Conservation (phyloP, 2,797 vertebrate species). For the Coregonus suidteri region DNA sequence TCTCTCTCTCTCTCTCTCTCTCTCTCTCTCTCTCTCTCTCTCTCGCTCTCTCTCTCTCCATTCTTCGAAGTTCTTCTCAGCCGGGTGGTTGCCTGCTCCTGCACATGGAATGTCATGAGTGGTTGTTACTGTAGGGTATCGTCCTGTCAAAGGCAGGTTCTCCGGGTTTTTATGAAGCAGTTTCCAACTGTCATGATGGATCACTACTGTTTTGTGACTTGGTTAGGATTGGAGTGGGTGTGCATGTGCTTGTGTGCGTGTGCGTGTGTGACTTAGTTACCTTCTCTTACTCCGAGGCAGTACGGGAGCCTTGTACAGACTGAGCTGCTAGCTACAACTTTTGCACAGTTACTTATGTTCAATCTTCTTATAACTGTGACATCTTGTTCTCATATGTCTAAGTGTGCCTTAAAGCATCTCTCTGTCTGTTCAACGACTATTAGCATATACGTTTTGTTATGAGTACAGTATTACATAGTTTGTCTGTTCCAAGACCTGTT, state of each 20-base stretch:
- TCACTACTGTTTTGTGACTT: neutral
- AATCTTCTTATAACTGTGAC: too few relatives aligned
- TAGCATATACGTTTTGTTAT: too few relatives aligned
- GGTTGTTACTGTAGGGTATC: neutral
- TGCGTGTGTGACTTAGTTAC: neutral
- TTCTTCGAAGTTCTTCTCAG: conserved; percentile 23
- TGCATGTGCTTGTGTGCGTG: neutral
- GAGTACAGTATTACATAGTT: too few relatives aligned
- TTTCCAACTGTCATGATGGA: neutral
- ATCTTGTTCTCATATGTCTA: too few relatives aligned
- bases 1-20: neutral
- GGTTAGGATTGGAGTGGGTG: too few relatives aligned
- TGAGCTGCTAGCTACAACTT: too few relatives aligned
- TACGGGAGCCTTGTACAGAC: neutral
- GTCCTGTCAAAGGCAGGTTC: neutral
- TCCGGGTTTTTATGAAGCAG: neutral
- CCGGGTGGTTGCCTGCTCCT: conserved; percentile 12
- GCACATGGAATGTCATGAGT: conserved; percentile 19
- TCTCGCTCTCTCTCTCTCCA: neutral
- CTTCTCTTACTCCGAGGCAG: neutral
- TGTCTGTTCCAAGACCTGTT: too few relatives aligned
- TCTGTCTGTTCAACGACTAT: too few relatives aligned
- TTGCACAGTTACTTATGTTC: too few relatives aligned
- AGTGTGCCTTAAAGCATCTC: too few relatives aligned
- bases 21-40: neutral